Percentiles rank a stretch among this genome's conserved stretches.
Evolutionary conservation across 30 jellyfish, hydroid and myxozoan genomes (phyloP).

Genomic region (Aurelia sp.): DNA sequence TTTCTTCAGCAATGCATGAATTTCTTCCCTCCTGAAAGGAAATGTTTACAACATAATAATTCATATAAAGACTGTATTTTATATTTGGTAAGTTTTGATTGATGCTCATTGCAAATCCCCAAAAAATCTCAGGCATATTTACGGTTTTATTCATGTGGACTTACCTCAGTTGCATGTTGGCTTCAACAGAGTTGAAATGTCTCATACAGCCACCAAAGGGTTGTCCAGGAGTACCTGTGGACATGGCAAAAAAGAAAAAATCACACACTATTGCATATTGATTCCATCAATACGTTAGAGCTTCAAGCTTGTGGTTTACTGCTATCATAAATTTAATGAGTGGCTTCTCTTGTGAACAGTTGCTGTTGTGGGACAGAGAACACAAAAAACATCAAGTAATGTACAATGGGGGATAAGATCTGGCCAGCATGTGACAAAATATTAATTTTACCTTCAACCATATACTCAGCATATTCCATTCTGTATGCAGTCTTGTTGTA

Average conservation of each 20-base stretch:
- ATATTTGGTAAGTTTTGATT: not conserved
- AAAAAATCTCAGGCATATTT: not conserved
- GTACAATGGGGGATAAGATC: too few species aligned
- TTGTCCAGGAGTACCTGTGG: conserved; percentile 93
- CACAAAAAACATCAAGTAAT: too few species aligned
- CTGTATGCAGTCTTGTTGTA: conserved; percentile 82
- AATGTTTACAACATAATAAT: not conserved
- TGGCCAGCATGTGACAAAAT: not conserved
- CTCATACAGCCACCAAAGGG: conserved; percentile 95
- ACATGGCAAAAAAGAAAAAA: not conserved
- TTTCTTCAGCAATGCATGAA: conserved; percentile 20
- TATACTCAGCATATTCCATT: conserved; percentile 98
- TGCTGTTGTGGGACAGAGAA: too few species aligned
- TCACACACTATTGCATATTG: too few species aligned
- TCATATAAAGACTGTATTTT: not conserved
- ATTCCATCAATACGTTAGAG: too few species aligned
- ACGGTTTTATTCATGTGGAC: not conserved
- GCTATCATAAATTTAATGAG: too few species aligned
- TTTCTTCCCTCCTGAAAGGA: conserved; percentile 73
- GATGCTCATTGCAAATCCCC: not conserved
- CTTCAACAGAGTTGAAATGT: conserved; percentile 86
- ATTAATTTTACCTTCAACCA: conserved; percentile 90
- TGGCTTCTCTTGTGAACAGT: too few species aligned
- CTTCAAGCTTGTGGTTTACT: too few species aligned
- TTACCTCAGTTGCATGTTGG: conserved; percentile 87